Evolutionary conservation across 2,888 invertebrate genomes (phyloP).

Genomic region (Aphodius granarius): DNA sequence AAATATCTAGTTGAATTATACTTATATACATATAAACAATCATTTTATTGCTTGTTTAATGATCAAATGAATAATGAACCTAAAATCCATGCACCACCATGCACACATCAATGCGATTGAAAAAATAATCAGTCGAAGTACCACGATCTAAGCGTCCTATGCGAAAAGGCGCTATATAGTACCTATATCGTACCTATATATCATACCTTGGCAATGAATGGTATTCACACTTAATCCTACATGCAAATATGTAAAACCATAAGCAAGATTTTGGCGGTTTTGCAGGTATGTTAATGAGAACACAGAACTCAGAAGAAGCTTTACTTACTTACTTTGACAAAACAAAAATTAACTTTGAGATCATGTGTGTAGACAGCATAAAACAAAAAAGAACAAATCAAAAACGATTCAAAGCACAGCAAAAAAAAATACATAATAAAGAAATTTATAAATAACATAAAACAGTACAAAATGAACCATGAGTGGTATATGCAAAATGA

Average conservation of each 20-base stretch:
- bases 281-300: neutral
- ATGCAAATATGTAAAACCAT: neutral
- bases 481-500: conserved; percentile 4
- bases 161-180: too few species aligned
- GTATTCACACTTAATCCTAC: neutral
- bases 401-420: conserved; percentile 7
- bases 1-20: too few species aligned
- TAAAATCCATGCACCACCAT: conserved; percentile 11
- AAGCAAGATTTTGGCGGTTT: neutral
- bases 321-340: conserved; percentile 9
- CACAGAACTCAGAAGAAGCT: neutral
- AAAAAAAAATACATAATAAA: conserved; percentile 4
- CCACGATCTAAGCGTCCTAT: too few species aligned
- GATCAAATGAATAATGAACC: neutral
- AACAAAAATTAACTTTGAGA: conserved; percentile 19
- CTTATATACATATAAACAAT: neutral
- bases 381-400: conserved; percentile 4
- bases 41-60: neutral
- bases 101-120: neutral
- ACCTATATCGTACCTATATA: too few species aligned
- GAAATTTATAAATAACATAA: conserved; percentile 11
- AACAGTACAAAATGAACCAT: conserved; percentile 13
- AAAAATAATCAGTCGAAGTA: neutral
- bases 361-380: conserved; percentile 27
- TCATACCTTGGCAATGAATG: neutral